These are phyloP conservation scores for Acrossocheilus wenchowensis DNA, from an alignment of 2,797 vertebrate species.

Conservation along the genomic window DNA sequence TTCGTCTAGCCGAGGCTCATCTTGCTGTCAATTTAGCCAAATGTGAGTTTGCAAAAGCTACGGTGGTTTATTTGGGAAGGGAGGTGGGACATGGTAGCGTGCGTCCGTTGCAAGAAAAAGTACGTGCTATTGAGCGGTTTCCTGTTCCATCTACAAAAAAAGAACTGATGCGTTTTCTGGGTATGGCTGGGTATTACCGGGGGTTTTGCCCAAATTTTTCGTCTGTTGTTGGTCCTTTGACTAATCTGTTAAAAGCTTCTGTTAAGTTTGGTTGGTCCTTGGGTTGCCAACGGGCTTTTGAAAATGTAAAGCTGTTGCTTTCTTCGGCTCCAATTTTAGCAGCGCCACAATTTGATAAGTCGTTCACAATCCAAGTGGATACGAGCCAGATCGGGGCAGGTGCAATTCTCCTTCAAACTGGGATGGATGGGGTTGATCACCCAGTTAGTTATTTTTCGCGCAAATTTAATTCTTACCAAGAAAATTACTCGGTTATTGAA, in stretches of 20 bases:
- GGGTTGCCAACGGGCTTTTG: background rate
- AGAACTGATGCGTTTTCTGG: background rate
- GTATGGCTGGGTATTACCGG: background rate
- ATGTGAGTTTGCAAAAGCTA: background rate
- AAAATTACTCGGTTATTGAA: background rate
- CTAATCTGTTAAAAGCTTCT: background rate
- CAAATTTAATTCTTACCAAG: background rate
- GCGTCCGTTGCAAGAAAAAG: background rate
- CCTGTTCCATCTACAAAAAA: background rate
- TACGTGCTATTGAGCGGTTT: background rate
- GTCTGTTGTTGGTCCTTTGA: background rate
- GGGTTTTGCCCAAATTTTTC: background rate
- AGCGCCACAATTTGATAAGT: background rate
- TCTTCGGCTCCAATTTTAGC: background rate
- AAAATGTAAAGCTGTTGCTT: background rate
- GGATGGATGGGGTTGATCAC: background rate
- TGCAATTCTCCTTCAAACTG: background rate
- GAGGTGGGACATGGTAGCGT: background rate
- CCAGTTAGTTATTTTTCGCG: background rate
- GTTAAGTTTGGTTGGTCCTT: background rate
- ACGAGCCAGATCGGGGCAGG: background rate
- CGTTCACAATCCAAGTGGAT: background rate
- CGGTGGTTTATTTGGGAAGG: background rate
- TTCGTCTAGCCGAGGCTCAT: background rate
- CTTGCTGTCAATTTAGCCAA: background rate